Base-by-base conservation (phyloP, 1,140 invertebrate species). In the Copidosoma floridanum region DNA sequence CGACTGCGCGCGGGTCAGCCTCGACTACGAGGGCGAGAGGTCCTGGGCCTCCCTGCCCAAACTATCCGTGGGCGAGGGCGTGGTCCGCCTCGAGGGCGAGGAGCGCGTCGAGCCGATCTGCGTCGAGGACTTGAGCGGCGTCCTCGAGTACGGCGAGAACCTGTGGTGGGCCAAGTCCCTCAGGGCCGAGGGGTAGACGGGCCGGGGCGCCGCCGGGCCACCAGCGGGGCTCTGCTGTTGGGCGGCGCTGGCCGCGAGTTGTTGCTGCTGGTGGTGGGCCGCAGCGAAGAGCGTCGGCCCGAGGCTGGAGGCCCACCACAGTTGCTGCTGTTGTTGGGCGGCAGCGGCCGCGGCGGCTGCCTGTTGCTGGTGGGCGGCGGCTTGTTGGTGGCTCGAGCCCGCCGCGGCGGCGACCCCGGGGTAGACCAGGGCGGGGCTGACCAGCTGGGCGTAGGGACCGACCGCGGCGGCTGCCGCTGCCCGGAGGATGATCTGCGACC, bases 401-500 rank as follows among this genome's bases (percentile, higher is more conserved):
- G 78, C 68, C 0, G 70, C 66, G 1, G 68, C 63, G 2, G 73
- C 69, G 0, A 74, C 69, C 5, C 76, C 77, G 0, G 79, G 78
- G 27, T 81, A 77, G 1, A 80, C 76, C 48, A 80, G 50, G 4
- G 76, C 76, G 2, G 79, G 81, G 12, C 73, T 80, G 1, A 81
- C 80, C 35, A 85, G 66, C 12, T 82, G 79, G 14, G 78, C 83
- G 65, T 84, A 83, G 20, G 83, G 82, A 4, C 79, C 82, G 2
- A 79, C 81, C 0, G 82, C 82, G 1, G 82, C 82, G 1, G 86
- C 86, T 3, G 87, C 87, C 2, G 86, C 86, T 0, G 87, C 87
- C 2, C 88, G 74, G 29, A 88, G 73, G 62, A 88, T 82, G 65
- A 89, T 78, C 67, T 87, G 87, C 2, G 86, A 88, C 16, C 86